Base-by-base conservation (phyloP, 2,888 invertebrate species). In the Macrophya annulata region DNA sequence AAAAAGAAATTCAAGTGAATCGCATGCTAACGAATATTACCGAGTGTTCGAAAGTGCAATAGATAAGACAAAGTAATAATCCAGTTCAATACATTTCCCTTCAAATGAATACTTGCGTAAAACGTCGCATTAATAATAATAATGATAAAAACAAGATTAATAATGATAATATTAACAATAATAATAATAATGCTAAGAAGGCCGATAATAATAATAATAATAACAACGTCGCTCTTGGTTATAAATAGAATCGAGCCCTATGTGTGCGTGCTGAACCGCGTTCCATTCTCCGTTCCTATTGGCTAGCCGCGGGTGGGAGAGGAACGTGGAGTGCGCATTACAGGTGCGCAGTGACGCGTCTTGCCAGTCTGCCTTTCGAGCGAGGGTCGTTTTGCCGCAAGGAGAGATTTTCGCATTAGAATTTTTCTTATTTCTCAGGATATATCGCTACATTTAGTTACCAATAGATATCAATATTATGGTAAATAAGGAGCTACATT, bases 361-460 rank as follows among this genome's bases (percentile, higher is more conserved):
- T 87, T 81, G 87, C 85, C 89, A 91, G 91, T 91, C 88, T 87
- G 72, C 85, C 86, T 87, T 86, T 87, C 88, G 89, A 88, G 89
- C 89, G 88, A 89, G 88, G 86, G 85, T 86, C 88, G 90, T 89
- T 31, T 89, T 87, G 87, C 87, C 86, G 86, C 87, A 86, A 84
- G 88, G 15, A 86, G 76, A 87, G 84, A 85, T 88, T 87, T 86
- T 88, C 86, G 87, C 88, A 87, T 86, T 87, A 86, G 86, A 87
- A 90, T 89, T 88, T 90, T 87, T 87, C 82, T 84, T 86, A 88
- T 87, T 88, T 88, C 82, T 83, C 87, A 88, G 88, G 89, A 88
- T 86, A 86, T 87, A 62, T 74, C 72, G 72, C 45, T 21, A 59
- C 40, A 68, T 40, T 68, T 68, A 83, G 62, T 25, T 65, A 21